phyloP scores from a whole-genome alignment of 2,888 invertebrate genomes.

The Julus scanicus region DNA sequence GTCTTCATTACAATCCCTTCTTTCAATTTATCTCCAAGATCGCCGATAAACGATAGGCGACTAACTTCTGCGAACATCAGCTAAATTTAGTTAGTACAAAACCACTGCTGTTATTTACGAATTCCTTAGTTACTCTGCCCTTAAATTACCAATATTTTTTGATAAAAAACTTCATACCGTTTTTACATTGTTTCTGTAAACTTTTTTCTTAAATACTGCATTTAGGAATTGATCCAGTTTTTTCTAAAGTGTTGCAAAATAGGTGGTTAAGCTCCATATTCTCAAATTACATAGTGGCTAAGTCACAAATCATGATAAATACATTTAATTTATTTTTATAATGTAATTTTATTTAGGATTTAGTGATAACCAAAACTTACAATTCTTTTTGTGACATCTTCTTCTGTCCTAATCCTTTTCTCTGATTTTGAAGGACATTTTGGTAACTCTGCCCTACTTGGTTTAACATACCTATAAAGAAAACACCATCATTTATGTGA shows the following conservation, averaged over 20 bases:
- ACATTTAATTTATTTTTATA: too few species aligned
- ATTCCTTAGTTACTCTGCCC: too few species aligned
- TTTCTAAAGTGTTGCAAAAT: background rate
- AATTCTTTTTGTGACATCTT: background rate
- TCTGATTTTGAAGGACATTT: conserved; percentile 15
- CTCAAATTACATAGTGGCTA: background rate
- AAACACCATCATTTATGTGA: background rate
- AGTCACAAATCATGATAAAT: too few species aligned
- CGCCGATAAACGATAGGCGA: conserved; percentile 87
- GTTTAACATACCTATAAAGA: conserved; percentile 1
- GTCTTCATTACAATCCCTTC: conserved; percentile 91
- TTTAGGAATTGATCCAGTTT: background rate
- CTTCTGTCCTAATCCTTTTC: background rate
- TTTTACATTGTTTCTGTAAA: background rate
- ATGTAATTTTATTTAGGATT: too few species aligned
- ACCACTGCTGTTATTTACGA: too few species aligned
- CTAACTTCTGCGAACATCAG: conserved; percentile 91
- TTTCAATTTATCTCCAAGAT: conserved; percentile 89
- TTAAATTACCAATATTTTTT: too few species aligned
- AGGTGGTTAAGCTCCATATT: background rate
- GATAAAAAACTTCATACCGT: background rate
- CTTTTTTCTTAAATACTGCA: background rate
- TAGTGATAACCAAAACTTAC: background rate
- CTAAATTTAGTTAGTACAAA: background rate
- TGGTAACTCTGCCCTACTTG: background rate